Conservation (phyloP, 1,140 invertebrate species). For the Drosophila repletoides region DNA sequence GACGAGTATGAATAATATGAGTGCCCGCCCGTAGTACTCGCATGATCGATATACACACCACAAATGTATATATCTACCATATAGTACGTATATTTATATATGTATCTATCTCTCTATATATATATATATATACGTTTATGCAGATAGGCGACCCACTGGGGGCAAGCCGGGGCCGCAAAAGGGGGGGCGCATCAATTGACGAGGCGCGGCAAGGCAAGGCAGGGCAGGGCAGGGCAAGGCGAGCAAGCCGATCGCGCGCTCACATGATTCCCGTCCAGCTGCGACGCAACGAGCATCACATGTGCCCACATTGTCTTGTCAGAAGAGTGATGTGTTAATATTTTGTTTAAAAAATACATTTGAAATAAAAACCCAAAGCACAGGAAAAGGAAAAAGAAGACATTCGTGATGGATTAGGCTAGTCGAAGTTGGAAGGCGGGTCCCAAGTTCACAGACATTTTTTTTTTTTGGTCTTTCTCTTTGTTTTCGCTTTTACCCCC, state of each 20-base stretch:
- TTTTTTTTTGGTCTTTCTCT: too few relatives aligned
- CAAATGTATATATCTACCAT: not conserved
- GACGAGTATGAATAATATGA: conserved; percentile 13
- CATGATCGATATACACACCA: conserved; percentile 34
- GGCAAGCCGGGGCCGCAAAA: not conserved
- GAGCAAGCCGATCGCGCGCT: conserved; percentile 45
- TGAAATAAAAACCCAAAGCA: conserved; percentile 3
- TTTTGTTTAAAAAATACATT: conserved; percentile 54
- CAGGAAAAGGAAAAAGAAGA: conserved; percentile 1
- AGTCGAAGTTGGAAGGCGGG: not conserved
- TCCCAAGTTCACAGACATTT: conserved; percentile 8
- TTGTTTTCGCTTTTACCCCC: too few relatives aligned
- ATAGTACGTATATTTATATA: conserved; percentile 1
- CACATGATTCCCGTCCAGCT: conserved; percentile 61
- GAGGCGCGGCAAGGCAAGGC: conserved; percentile 20
- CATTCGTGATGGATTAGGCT: conserved; percentile 65
- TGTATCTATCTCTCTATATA: conserved; percentile 11
- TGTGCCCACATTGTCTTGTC: conserved; percentile 60
- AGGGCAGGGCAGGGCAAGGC: not conserved
- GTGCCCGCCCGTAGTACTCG: conserved; percentile 9
- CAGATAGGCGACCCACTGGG: conserved; percentile 36
- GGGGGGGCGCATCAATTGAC: conserved; percentile 53
- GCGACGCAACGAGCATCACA: conserved; percentile 65
- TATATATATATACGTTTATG: conserved; percentile 22
- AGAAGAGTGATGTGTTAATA: conserved; percentile 74